Evolutionary conservation across 1,140 invertebrate species (phyloP), one percentile per base, ranked within the genome.

Genomic region (Andrena cerasifolii): DNA sequence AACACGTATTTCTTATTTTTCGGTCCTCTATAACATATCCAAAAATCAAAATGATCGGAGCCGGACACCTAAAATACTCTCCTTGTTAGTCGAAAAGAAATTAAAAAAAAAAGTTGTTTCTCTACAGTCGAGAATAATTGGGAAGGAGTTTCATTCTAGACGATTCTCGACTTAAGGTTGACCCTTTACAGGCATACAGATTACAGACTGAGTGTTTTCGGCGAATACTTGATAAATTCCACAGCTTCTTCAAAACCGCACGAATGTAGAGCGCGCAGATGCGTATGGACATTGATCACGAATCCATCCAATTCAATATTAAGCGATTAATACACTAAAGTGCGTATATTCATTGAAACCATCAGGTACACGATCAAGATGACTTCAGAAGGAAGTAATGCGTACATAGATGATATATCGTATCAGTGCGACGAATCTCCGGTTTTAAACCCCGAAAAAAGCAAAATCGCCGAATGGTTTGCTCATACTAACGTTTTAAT

Each of bases 401-500:
- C 63, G 4, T 86, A 87, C 24, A 53, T 86, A 3, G 21, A 84
- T 0, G 80, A 87, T 7, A 62, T 87, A 65, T 14, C 80, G 14
- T 40, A 84, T 10, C 79, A 85, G 70, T 51, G 81, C 18, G 74
- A 88, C 18, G 74, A 88, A n/a, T 45, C 79, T 12, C n/a, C 56
- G 0, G 3, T 45, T 1, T n/a, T 0, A n/a, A 47, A 6, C 7
- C 24, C 54, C 28, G 12, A 73, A 58, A 59, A 28, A 56, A 90
- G 89, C 68, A 88, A 92, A 71, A 85, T 93, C 24, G 74, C 80
- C 0, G 21, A 88, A 47, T 92, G 90, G 77, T 92, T 79, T 28
- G 56, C 83, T 2, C 85, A 84, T 7, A 71, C 78, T 3, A 90
- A 90, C 45, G 70, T 94, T 31, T 86, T 94, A 40, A 54, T 94